Evolutionary conservation across 2,888 invertebrate species (phyloP), one percentile per base, ranked within the genome.

Genomic region (Neocrepidodera transversa): DNA sequence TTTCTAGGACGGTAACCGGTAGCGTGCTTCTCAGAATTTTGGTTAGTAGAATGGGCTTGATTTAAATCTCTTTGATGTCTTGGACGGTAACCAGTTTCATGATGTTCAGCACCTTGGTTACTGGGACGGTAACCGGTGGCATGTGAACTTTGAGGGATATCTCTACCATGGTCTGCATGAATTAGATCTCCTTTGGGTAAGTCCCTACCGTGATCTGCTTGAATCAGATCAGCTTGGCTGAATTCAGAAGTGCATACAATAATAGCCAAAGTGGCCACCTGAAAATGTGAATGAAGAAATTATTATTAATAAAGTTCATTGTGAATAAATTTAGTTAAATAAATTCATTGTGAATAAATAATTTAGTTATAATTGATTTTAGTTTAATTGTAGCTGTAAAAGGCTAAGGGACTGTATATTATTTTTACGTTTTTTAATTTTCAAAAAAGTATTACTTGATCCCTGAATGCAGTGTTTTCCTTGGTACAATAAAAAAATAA

Each of bases 41-140:
- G 4, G 23, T 5, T 5, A 23, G 23, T 23, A 23, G 4, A 6
- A 28, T 28, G 8, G 6, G 28, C 8, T 8, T 10, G 8, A 28
- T 8, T 13, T 3, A 3, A 13, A 13, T 35, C 35, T 35, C 28
- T 35, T 14, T 14, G 35, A 14, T 35, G 35, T 7, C 35, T 14
- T 13, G 35, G 13, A 13, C 2, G 2, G 35, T 35, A n/a, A 10
- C 30, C 35, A 13, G 5, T 11, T 11, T 2, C 14, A 8, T 13
- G 35, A 13, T 11, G 13, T 11, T 2, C 35, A 35, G 2, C 4
- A 23, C 26, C 28, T 8, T 16, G 13, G 1, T 16, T 17, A 13
- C 36, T 50, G 2, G 49, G 49, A 5, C 23, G 20, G 10, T 36
- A 48, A 35, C 48, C 49, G 14, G 28, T 45, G 10, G 28, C 26